Evolutionary conservation across 2,888 invertebrate species (phyloP).

Genomic region (Drosophila engyochracea): DNA sequence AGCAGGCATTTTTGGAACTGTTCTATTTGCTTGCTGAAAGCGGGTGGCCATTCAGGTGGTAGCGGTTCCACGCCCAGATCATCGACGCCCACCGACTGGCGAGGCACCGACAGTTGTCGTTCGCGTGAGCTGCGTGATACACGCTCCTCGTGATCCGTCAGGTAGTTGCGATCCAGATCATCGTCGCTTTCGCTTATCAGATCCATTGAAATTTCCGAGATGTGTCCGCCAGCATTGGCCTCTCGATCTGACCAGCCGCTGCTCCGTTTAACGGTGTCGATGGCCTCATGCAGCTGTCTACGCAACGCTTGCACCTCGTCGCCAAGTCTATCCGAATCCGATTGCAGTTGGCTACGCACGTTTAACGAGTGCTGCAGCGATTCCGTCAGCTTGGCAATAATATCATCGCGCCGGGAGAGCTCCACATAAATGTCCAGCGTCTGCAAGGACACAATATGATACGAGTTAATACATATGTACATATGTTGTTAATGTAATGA

Average conservation of each 20-base stretch:
- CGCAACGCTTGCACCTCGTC: conserved; percentile 87
- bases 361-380: conserved; percentile 89
- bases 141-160: conserved; percentile 83
- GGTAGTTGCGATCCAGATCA: conserved; percentile 82
- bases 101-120: conserved; percentile 77
- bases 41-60: conserved; percentile 63
- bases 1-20: conserved; percentile 83
- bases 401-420: conserved; percentile 89
- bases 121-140: conserved; percentile 82
- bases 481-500: not conserved
- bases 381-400: conserved; percentile 90
- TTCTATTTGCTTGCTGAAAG: conserved; percentile 84
- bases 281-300: conserved; percentile 85
- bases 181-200: conserved; percentile 85
- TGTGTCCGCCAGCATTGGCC: conserved; percentile 82
- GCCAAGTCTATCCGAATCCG: conserved; percentile 88
- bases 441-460: conserved; percentile 84
- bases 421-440: conserved; percentile 91
- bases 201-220: conserved; percentile 85
- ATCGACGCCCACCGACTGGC: conserved; percentile 50
- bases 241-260: conserved; percentile 80
- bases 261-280: conserved; percentile 83
- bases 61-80: conserved; percentile 50
- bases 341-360: conserved; percentile 88
- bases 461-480: not conserved